These are phyloP conservation scores for Hyposmocoma kahamanoa DNA, from an alignment of 1,140 invertebrate species.

Conservation along the genomic window DNA sequence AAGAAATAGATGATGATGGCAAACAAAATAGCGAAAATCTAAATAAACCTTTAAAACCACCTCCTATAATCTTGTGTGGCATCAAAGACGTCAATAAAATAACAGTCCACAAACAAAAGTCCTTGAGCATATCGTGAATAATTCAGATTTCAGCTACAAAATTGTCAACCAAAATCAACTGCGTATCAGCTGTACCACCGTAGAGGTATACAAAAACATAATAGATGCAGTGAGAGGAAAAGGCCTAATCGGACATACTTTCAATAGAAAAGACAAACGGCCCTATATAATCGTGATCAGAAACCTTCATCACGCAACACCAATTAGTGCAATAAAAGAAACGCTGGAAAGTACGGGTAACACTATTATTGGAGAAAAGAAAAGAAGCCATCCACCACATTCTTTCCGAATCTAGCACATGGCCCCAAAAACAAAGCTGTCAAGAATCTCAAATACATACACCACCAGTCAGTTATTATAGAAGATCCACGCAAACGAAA, in stretches of 20 bases:
- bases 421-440: constrained; percentile 39
- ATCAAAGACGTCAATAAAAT: not conserved
- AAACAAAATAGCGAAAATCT: not conserved
- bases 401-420: constrained; percentile 31
- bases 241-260: constrained; percentile 5
- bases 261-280: constrained; percentile 4
- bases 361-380: constrained; percentile 4
- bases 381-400: constrained; percentile 1
- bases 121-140: not conserved
- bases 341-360: not conserved
- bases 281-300: not conserved
- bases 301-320: constrained; percentile 1
- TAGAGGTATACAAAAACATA: not conserved
- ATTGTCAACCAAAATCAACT: constrained; percentile 5
- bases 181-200: not conserved
- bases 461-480: constrained; percentile 21
- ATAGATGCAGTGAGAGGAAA: constrained; percentile 1
- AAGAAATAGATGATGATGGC: not conserved
- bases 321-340: not conserved
- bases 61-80: not conserved
- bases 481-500: constrained; percentile 20
- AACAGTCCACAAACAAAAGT: no score
- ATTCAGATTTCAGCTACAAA: not conserved
- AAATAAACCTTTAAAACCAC: not conserved
- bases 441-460: constrained; percentile 14